Base-by-base conservation (phyloP, 92 coral and sea anemone species). In the Virgularia gustaviana region DNA sequence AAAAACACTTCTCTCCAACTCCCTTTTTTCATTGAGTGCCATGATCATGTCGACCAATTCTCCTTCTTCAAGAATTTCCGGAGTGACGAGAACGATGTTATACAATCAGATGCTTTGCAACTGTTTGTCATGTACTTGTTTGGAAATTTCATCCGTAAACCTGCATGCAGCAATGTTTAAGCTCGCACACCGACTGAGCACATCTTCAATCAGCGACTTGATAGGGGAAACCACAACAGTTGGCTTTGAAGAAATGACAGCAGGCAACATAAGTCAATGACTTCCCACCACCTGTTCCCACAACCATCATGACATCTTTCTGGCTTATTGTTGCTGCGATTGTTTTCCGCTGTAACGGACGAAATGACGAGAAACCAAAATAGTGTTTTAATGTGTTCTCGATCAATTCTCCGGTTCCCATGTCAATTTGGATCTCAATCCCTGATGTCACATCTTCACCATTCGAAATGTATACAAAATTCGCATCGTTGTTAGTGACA, bases 251-350 rank as follows among this genome's bases (percentile, higher is more conserved):
- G 68, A 35, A 10, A 79, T 36, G 27, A 71, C 65, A 7, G 84
- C 64, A 19, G 79, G 84, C 41, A 79, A 43, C 24, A 27, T n/a
- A 72, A 15, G 66, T 79, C 67, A 79, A 72, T 6, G 39, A 57
- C 13, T 72, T 79, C 22, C 35, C 84, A 53, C 59, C 59, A 53
- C 59, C 59, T 2, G 59, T 53, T 18, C 59, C 59, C 59, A 53
- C 29, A 2, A 53, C 25, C 2, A 24, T 45, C 27, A 53, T 6
- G 28, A 53, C 29, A 18, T 23, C 2, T 7, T 53, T 18, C 2
- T 33, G 8, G 1, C 28, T 53, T 33, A 53, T 53, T 53, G 59
- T 53, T 7, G 29, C 24, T 2, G 28, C 59, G 4, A 53, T 53
- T 1, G 59, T 53, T 23, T 53, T 33, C 27, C 29, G 22, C 28